Evolutionary conservation across 2,797 vertebrate genomes (phyloP), one percentile per base, ranked within the genome.

Genomic region (Telmatherina bonti): DNA sequence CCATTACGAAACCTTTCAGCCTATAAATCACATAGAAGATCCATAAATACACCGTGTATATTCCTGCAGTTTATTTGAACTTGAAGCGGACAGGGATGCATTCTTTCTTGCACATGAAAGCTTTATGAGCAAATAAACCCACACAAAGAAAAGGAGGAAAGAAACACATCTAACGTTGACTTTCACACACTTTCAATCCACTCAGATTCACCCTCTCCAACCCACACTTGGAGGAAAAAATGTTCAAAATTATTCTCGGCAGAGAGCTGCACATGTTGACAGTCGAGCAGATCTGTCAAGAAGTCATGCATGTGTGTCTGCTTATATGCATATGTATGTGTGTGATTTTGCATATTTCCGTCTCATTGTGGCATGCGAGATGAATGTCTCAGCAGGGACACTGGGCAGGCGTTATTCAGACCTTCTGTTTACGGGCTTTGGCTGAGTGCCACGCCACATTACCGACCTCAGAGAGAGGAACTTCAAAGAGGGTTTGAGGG

Each of bases 371-470:
- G 69, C 76, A 76, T 84, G 69, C 75, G 78, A 85, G 74, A 82
- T 85, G 80, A 91, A 91, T 79, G 80, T 75, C 77, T 65, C 87
- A 82, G 89, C 72, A 13, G 80, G 88, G 85, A 59, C 71, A 82
- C 82, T 66, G 78, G 83, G 80, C 81, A 72, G 70, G 71, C 75
- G 70, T 79, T 84, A 85, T 85, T 89, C 73, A 81, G 63, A 74
- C 89, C 86, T 47, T 83, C 63, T 86, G 86, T 90, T 86, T 91
- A 87, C 80, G 80, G 82, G 85, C 33, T 88, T 85, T 93, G 90
- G 90, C 81, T 56, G 49, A 41, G 56, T 76, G 90, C 91, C 89
- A 89, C 73, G 78, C 89, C 86, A 88, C 88, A 86, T 85, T 79
- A 84, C 78, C 84, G 64, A 88, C 90, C 88, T 89, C 76, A 66